A percentile compares a stretch with the other conserved stretches of the same genome.
Conservation (phyloP, 2,797 vertebrate genomes). For the Prunella strophiata region DNA sequence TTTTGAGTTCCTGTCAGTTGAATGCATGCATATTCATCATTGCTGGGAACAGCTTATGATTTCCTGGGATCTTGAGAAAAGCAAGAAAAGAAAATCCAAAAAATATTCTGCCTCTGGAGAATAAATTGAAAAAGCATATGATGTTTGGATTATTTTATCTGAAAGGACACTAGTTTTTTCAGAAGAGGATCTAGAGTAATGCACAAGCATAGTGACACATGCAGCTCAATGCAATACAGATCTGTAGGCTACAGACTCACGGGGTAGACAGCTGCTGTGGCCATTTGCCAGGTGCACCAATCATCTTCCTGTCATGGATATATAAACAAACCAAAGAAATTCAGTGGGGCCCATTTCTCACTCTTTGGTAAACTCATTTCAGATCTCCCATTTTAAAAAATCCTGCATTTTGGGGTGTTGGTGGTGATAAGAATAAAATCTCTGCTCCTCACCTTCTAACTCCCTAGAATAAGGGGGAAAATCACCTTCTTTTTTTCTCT, state of each 20-base stretch:
- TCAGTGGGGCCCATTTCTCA: slow-evolving; percentile 28
- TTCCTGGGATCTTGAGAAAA: background rate
- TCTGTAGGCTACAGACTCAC: background rate
- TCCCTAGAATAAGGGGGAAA: slow-evolving; percentile 1
- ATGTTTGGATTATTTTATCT: slow-evolving; percentile 15
- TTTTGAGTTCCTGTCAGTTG: slow-evolving; percentile 31
- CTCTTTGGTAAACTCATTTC: slow-evolving; percentile 21
- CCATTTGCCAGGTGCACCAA: background rate
- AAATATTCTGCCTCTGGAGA: background rate
- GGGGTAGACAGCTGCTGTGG: slow-evolving; percentile 10
- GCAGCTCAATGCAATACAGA: slow-evolving; percentile 12
- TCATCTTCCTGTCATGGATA: slow-evolving; percentile 31
- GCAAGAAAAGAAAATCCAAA: background rate
- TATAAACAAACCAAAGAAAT: slow-evolving; percentile 51
- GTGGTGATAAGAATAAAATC: background rate
- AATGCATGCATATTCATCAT: background rate
- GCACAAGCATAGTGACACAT: background rate
- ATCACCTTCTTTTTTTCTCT: slow-evolving; percentile 39
- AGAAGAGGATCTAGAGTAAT: slow-evolving; percentile 1
- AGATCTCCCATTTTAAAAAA: slow-evolving; percentile 55
- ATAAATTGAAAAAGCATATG: background rate
- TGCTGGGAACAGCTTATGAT: background rate
- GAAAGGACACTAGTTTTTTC: background rate
- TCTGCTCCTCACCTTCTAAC: slow-evolving; percentile 44
- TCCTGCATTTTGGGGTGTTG: background rate